A percentile compares a stretch with the other conserved stretches of the same genome.
Conservation (phyloP, 2,797 vertebrate genomes). For the Kryptolebias ocellatus region DNA sequence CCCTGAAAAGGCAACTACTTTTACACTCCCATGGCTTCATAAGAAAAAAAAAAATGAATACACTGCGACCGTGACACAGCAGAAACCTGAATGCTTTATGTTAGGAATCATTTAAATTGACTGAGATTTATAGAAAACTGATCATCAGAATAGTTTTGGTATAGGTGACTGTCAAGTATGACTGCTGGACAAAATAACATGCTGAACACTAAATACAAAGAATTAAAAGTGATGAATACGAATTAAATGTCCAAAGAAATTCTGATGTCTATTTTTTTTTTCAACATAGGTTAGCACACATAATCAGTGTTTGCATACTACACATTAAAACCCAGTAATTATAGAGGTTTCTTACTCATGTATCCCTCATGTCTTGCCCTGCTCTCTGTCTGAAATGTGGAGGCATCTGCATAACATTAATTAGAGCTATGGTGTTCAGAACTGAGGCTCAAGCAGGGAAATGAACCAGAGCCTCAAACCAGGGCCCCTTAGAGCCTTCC, state of each 20-base stretch:
- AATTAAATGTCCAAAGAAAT: conserved; percentile 15
- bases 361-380: conserved; percentile 67
- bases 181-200: conserved; percentile 9
- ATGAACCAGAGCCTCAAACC: conserved; percentile 53
- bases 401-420: conserved; percentile 77
- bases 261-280: conserved; percentile 8
- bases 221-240: neutral
- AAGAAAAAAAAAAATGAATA: conserved; percentile 44
- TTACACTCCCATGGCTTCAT: conserved; percentile 58
- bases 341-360: conserved; percentile 66
- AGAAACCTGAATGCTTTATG: conserved; percentile 31
- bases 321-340: conserved; percentile 68
- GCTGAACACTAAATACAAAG: conserved; percentile 15
- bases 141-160: conserved; percentile 21
- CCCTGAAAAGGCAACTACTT: conserved; percentile 72
- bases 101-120: conserved; percentile 32
- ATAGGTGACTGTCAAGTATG: neutral
- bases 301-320: conserved; percentile 34
- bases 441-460: conserved; percentile 44
- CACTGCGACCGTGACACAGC: conserved; percentile 49
- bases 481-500: conserved; percentile 48
- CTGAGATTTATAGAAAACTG: conserved; percentile 23
- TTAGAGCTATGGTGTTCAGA: conserved; percentile 61
- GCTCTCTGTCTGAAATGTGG: conserved; percentile 60
- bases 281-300: neutral